These are phyloP conservation scores for Margarornis squamiger DNA, from an alignment of 2,797 vertebrate genomes.

Conservation along the genomic window DNA sequence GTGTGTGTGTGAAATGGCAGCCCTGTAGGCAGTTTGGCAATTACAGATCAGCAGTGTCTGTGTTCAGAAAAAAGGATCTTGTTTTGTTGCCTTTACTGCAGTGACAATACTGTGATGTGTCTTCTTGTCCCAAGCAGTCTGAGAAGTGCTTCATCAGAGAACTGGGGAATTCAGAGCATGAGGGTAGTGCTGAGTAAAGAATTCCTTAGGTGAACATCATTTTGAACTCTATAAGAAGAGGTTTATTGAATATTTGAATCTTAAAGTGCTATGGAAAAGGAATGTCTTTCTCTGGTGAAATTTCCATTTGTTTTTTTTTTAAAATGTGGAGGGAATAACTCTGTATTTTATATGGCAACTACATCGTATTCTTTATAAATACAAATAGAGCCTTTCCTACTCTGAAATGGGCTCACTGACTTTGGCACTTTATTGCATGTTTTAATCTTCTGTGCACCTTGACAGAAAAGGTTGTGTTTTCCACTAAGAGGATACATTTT, in stretches of 20 bases:
- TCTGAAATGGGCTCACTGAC: not conserved
- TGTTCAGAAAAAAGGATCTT: not conserved
- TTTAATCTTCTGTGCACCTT: not conserved
- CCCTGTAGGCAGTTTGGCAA: slow-evolving; percentile 16
- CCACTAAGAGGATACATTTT: not conserved
- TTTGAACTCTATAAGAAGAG: not conserved
- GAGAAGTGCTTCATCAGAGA: slow-evolving; percentile 24
- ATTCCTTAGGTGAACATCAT: not conserved
- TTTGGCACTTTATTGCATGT: not conserved
- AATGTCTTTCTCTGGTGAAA: not conserved
- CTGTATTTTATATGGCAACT: not conserved
- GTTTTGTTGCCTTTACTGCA: slow-evolving; percentile 44
- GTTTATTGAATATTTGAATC: not conserved
- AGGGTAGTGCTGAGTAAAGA: not conserved
- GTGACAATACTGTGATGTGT: not conserved
- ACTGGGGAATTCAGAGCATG: slow-evolving; percentile 18
- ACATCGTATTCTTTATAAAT: not conserved
- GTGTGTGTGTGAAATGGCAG: not conserved
- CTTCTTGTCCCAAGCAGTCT: slow-evolving; percentile 32
- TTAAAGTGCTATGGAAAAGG: not conserved
- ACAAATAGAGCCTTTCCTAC: not conserved
- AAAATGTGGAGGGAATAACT: not conserved
- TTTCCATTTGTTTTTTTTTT: not conserved
- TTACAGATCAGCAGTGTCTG: not conserved
- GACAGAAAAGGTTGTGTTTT: not conserved